Base-by-base conservation (phyloP, 2,113 vertebrate genomes). In the Percopsis transmontana region DNA sequence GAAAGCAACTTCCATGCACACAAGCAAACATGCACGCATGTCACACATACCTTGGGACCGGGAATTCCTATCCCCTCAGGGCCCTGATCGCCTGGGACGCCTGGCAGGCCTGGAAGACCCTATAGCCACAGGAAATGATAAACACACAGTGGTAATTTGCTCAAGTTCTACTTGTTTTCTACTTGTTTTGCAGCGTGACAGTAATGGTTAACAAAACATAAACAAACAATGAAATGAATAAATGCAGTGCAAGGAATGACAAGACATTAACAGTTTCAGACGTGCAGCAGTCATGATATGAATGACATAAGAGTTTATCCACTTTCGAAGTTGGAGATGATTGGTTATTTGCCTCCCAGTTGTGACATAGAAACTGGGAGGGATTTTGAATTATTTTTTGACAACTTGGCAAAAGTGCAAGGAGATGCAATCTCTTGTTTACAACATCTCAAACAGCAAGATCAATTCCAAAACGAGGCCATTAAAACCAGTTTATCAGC, bases 21-120 rank as follows among this genome's bases (percentile, higher is more conserved):
- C n/a, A 19, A 6, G 50, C 41, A 51, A 20, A 53, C 7, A 0
- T 33, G 61, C 70, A 40, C 21, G 27, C 9, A 48, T 8, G 7
- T 12, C 1, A 59, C 33, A 79, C 80, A 62, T 70, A 97, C 95
- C 95, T 96, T 97, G 38, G 94, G 92, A 82, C 95, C 95, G 78
- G 92, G 93, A 77, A 95, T 72, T 81, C 95, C 95, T 65, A 92
- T 64, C 74, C 95, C 95, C 59, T 95, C 94, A 53, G 77, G 82
- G 5, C 96, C 96, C 3, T 75, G 89, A 48, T 97, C 95, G 45
- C 95, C 95, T 0, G 86, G 82, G 70, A 88, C 76, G 5, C 96
- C 96, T 74, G 91, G 92, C 61, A 93, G 69, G 8, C 96, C 96
- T 58, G 92, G 91, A 78, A 90, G 84, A 39, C 95, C 95, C 96